These are phyloP conservation scores for Rotaria sp. DNA, from an alignment of 2,888 invertebrate species.

Conservation along the genomic window DNA sequence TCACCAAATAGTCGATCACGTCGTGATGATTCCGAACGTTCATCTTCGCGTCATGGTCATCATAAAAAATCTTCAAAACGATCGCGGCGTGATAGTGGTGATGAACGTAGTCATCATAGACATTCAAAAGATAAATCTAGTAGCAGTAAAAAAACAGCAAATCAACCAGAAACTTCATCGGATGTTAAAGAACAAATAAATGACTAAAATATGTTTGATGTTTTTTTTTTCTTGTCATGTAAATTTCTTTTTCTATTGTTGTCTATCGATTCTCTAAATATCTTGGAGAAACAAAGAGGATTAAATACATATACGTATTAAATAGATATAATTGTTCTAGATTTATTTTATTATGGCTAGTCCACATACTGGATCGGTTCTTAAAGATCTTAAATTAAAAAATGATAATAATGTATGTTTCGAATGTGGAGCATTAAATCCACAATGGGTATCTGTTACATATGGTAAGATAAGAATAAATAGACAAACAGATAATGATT, in stretches of 20 bases:
- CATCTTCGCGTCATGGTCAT: conserved; percentile 10
- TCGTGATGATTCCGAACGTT: neutral
- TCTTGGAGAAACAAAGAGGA: neutral
- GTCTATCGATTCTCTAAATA: neutral
- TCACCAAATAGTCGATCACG: neutral
- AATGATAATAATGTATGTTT: conserved; percentile 96
- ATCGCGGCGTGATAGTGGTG: neutral
- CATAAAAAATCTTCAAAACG: conserved; percentile 24
- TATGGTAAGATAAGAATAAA: conserved; percentile 63
- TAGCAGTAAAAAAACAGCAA: neutral
- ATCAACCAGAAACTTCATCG: neutral
- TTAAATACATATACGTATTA: neutral
- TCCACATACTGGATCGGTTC: conserved; percentile 79
- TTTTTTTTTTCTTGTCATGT: conserved; percentile 10
- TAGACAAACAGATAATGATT: no score
- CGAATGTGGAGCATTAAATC: conserved; percentile 89
- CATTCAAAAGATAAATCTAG: conserved; percentile 14
- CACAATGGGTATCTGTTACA: conserved; percentile 96
- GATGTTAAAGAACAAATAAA: neutral
- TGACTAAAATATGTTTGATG: neutral
- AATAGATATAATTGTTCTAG: conserved; percentile 14
- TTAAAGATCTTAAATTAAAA: conserved; percentile 77
- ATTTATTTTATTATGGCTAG: conserved; percentile 71
- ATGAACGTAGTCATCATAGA: conserved; percentile 18
- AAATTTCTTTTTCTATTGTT: neutral